Conservation (phyloP, 2,888 invertebrate species). For the Reticulitermes lucifugus region DNA sequence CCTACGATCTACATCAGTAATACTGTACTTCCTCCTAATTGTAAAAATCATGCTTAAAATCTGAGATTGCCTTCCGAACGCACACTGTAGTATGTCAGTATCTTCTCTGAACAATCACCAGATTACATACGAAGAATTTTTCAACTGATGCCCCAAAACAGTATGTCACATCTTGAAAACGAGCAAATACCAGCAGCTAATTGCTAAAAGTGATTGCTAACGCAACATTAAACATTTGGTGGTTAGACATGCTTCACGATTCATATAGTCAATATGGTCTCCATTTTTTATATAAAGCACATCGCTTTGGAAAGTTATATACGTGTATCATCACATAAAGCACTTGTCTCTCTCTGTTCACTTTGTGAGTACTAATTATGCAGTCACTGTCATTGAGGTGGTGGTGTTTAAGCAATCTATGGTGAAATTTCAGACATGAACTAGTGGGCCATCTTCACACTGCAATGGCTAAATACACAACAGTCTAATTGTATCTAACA, state of each 20-base stretch:
- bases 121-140: not conserved
- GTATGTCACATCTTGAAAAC: slow-evolving; percentile 47
- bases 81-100: not conserved
- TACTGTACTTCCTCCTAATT: not conserved
- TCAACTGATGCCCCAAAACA: not conserved
- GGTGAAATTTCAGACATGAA: slow-evolving; percentile 48
- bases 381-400: slow-evolving; percentile 52
- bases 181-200: slow-evolving; percentile 59
- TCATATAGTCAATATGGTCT: slow-evolving; percentile 28
- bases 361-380: slow-evolving; percentile 54
- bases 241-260: slow-evolving; percentile 29
- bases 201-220: slow-evolving; percentile 59
- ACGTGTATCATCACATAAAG: slow-evolving; percentile 50
- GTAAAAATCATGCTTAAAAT: not conserved
- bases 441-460: slow-evolving; percentile 48
- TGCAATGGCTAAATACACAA: slow-evolving; percentile 48
- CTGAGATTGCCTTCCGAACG: not conserved
- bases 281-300: slow-evolving; percentile 46
- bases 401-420: slow-evolving; percentile 52
- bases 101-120: too few species aligned
- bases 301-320: slow-evolving; percentile 49
- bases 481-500: slow-evolving; percentile 48
- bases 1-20: not conserved
- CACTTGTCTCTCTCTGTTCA: slow-evolving; percentile 51
- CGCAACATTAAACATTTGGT: slow-evolving; percentile 57